These are phyloP conservation scores for Glyptemys insculpta DNA, from an alignment of 2,797 vertebrate genomes.

Conservation along the genomic window DNA sequence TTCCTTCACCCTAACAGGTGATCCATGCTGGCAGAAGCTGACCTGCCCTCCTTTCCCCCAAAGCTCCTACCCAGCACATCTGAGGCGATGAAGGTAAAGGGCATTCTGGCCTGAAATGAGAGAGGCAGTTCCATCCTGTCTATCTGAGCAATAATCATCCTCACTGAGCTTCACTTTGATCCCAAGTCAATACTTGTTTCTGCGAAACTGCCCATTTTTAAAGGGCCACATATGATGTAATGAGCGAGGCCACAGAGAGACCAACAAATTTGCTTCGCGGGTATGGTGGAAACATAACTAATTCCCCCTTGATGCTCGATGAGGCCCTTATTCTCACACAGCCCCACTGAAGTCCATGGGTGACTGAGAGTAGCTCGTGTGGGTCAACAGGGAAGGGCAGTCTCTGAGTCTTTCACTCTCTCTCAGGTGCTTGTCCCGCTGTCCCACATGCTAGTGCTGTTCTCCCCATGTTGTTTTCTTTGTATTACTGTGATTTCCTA, in stretches of 20 bases:
- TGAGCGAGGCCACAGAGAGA: background rate
- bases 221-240: background rate
- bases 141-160: rapidly evolving
- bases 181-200: background rate
- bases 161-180: background rate
- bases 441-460: constrained; percentile 31
- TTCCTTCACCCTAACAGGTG: background rate
- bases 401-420: rapidly evolving
- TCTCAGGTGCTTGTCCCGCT: background rate
- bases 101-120: background rate
- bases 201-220: background rate
- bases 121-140: background rate
- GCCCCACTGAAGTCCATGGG: background rate
- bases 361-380: background rate
- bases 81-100: background rate
- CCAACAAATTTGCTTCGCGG: background rate
- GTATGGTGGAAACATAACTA: background rate
- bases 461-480: constrained; percentile 57
- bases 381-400: background rate
- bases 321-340: background rate
- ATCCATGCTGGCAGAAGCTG: background rate
- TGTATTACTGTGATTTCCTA: constrained; percentile 71
- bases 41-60: background rate
- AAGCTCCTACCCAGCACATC: background rate
- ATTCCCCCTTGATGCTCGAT: rapidly evolving